A percentile compares a stretch with the other conserved stretches of the same genome.
These are phyloP conservation scores for Prosopocoilus inquinatus DNA, from an alignment of 2,888 invertebrate genomes.

Conservation along the genomic window DNA sequence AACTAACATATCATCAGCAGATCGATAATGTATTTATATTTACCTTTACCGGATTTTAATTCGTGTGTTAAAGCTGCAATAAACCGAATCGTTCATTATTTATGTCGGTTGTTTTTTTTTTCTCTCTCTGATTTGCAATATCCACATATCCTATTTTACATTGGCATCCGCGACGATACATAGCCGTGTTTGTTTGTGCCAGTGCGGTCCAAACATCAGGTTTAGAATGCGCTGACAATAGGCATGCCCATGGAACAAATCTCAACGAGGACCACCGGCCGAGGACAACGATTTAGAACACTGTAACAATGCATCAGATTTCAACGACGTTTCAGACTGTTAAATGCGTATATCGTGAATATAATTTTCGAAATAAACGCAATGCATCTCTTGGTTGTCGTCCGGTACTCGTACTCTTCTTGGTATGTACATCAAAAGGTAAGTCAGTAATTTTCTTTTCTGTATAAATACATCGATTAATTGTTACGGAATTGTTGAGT, in stretches of 20 bases:
- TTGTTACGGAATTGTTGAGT: no score
- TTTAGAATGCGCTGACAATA: slow-evolving; percentile 44
- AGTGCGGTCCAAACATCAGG: slow-evolving; percentile 30
- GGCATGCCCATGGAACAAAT: slow-evolving; percentile 41
- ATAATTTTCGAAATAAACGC: slow-evolving; percentile 18
- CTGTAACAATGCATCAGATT: slow-evolving; percentile 37
- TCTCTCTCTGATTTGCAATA: not conserved
- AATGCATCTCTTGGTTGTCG: no score
- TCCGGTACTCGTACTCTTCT: no score
- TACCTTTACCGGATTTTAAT: slow-evolving; percentile 21
- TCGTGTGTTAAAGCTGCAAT: slow-evolving; percentile 52
- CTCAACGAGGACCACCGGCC: slow-evolving; percentile 44
- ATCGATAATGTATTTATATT: slow-evolving; percentile 33
- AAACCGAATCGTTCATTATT: slow-evolving; percentile 52
- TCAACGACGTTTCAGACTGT: not conserved
- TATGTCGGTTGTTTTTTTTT: slow-evolving; percentile 22
- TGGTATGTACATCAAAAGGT: no score
- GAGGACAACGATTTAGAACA: slow-evolving; percentile 41
- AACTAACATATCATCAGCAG: slow-evolving; percentile 38
- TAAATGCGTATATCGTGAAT: slow-evolving; percentile 16
- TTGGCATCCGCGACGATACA: slow-evolving; percentile 3
- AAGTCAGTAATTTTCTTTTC: no score
- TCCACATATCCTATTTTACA: slow-evolving; percentile 11
- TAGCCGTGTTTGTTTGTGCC: slow-evolving; percentile 6
- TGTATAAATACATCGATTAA: no score